Evolutionary conservation across 2,888 invertebrate species (phyloP), one percentile per base, ranked within the genome.

Genomic region (Leptothorax acervorum): DNA sequence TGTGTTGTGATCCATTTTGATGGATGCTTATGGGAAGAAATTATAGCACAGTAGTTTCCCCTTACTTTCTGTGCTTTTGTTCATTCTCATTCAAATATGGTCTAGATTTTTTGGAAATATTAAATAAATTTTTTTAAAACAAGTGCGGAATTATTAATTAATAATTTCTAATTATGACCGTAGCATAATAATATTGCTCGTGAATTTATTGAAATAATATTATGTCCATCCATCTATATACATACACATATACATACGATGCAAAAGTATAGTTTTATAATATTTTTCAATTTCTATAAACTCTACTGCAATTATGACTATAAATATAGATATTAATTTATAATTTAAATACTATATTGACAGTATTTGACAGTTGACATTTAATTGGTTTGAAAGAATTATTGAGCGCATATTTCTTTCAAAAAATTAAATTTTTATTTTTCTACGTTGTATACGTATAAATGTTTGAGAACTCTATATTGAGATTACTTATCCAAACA

Each of bases 331-430:
- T 31, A 53, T 66, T 53, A 15, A 76, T 66, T 76, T 2, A 18
- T 39, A 65, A 75, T 65, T 53, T 53, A 76, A 15, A 31, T 8
- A 31, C 8, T 53, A 35, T 18, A 15, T 6, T 51, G 8, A 31
- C 23, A 66, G 8, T 28, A 66, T 6, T 23, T 65, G 23, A 12
- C 28, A 76, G n/a, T 35, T 63, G 75, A 75, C 39, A 18, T 28
- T 76, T 65, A 76, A 70, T 57, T 79, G 31, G 3, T 42, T 70
- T 57, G 35, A 0, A 57, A 71, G 31, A 79, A 45, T 71, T 57
- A 48, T 71, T 57, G 35, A 28, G 35, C 4, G 11, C 28, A 55
- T 31, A 68, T 28, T 0, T 65, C 39, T 23, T 12, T 65, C 9
- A 31, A 55, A 70, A 78, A 55, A n/a, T 55, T 28, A 42, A 78